phyloP scores from a whole-genome alignment of 1,140 invertebrate species.

The Yoshiicerus persimilis region DNA sequence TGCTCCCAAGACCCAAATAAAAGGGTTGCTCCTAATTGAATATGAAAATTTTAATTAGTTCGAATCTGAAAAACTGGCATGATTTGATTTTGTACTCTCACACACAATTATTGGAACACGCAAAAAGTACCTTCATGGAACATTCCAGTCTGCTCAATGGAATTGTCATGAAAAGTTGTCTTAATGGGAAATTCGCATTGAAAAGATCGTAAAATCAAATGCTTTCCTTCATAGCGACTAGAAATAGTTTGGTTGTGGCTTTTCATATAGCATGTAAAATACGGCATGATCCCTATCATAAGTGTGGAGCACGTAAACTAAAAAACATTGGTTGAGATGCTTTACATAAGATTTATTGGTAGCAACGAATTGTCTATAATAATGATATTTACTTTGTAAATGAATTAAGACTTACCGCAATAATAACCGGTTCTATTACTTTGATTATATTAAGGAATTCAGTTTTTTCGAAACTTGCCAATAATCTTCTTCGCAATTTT shows the following conservation, averaged over 20 bases:
- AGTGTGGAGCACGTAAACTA: slow-evolving; percentile 34
- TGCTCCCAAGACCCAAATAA: slow-evolving; percentile 57
- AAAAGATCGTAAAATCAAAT: slow-evolving; percentile 23
- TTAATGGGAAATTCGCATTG: slow-evolving; percentile 32
- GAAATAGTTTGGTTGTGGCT: slow-evolving; percentile 1
- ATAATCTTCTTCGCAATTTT: slow-evolving; percentile 32
- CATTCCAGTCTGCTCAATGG: slow-evolving; percentile 31
- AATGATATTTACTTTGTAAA: background rate
- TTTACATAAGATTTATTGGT: background rate
- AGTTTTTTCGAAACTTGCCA: slow-evolving; percentile 26
- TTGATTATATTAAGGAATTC: slow-evolving; percentile 40
- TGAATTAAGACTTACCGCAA: slow-evolving; percentile 28
- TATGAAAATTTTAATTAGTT: background rate
- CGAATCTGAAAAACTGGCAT: background rate
- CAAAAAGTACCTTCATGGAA: slow-evolving; percentile 36
- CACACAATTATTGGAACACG: background rate
- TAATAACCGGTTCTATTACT: slow-evolving; percentile 40
- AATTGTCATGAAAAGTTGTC: background rate
- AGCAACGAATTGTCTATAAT: background rate
- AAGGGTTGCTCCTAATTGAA: slow-evolving; percentile 54
- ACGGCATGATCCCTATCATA: slow-evolving; percentile 29
- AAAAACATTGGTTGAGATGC: background rate
- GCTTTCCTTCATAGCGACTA: slow-evolving; percentile 24
- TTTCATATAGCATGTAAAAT: slow-evolving; percentile 18
- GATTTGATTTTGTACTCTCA: background rate